Evolutionary conservation across 2,888 invertebrate genomes (phyloP).

Genomic region (Branchellion lobata): DNA sequence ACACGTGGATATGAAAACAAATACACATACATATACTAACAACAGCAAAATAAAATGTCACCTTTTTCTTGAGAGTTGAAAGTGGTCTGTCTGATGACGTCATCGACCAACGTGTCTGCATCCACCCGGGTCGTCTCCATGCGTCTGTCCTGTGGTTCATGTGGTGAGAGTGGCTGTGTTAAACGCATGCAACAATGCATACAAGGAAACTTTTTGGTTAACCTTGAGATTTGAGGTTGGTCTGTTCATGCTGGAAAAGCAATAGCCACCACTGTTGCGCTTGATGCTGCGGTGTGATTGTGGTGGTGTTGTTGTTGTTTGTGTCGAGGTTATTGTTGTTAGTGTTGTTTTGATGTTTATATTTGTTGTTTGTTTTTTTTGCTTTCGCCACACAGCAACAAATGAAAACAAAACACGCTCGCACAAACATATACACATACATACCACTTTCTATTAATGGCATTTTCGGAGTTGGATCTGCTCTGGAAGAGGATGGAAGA

Average conservation of each 20-base stretch:
- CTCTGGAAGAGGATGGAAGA: slow-evolving; percentile 36
- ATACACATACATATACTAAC: too few species aligned
- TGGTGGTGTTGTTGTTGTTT: too few species aligned
- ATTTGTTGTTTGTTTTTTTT: too few species aligned
- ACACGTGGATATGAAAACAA: not conserved
- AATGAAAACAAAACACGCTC: too few species aligned
- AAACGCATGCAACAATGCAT: too few species aligned
- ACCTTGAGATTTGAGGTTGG: not conserved
- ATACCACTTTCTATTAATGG: slow-evolving; percentile 34
- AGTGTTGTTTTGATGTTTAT: too few species aligned
- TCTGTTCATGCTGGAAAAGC: slow-evolving; percentile 4
- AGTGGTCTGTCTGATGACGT: slow-evolving; percentile 26
- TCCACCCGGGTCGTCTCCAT: slow-evolving; percentile 16
- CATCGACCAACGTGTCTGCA: slow-evolving; percentile 30
- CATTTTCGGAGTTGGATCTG: slow-evolving; percentile 37
- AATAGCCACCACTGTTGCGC: not conserved
- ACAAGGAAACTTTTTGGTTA: too few species aligned
- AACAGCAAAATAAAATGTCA: too few species aligned
- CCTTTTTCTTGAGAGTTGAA: not conserved
- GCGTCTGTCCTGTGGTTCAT: slow-evolving; percentile 1
- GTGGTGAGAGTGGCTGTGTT: not conserved
- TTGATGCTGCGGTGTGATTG: not conserved
- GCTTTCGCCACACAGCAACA: too few species aligned
- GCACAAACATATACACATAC: too few species aligned
- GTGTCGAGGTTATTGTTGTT: too few species aligned